phyloP scores from a whole-genome alignment of 1,140 invertebrate genomes.

The Heliothis virescens region DNA sequence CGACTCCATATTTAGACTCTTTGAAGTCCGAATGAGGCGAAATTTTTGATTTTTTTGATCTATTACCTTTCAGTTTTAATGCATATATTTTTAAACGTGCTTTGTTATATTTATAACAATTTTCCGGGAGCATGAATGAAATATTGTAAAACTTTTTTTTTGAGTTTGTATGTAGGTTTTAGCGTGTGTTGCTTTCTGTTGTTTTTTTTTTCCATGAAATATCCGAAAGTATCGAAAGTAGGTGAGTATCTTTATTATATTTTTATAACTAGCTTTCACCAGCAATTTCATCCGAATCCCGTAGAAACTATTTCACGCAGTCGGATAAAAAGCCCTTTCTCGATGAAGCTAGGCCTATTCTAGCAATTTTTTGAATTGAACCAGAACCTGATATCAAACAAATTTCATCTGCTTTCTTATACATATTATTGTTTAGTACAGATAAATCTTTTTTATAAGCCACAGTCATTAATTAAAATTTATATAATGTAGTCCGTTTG shows the following conservation, averaged over 20 bases:
- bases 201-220: background rate
- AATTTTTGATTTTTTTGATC: conserved; percentile 21
- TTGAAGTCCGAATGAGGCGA: conserved; percentile 12
- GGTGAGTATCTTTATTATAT: too few relatives aligned
- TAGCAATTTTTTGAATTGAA: too few relatives aligned
- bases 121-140: background rate
- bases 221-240: too few relatives aligned
- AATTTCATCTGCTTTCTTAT: too few relatives aligned
- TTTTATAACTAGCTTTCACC: too few relatives aligned
- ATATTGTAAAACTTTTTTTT: background rate
- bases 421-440: too few relatives aligned
- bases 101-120: background rate
- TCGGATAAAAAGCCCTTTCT: too few relatives aligned
- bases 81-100: background rate
- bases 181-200: background rate
- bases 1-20: conserved; percentile 32
- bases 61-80: background rate
- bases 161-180: background rate
- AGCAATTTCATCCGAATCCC: too few relatives aligned
- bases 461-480: too few relatives aligned
- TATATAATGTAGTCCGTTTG: background rate
- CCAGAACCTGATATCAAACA: too few relatives aligned
- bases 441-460: background rate
- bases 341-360: too few relatives aligned
- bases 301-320: too few relatives aligned